Base-by-base conservation (phyloP, 2,888 invertebrate genomes). In the Pantelozetes paolii region DNA sequence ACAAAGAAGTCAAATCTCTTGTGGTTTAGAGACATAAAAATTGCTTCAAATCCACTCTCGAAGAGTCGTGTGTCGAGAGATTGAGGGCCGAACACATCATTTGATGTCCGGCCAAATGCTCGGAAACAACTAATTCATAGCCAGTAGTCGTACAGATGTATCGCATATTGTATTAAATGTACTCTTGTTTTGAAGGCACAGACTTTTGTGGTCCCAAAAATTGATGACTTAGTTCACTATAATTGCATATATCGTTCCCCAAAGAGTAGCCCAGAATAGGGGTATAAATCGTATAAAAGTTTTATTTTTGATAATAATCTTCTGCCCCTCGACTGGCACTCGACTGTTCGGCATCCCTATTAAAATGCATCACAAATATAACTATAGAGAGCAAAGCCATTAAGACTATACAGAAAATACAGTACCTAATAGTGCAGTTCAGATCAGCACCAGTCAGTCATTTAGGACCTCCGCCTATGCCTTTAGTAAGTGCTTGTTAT, bases 21-120 rank as follows among this genome's bases (percentile, higher is more conserved):
- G 62, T 64, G 62, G 62, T 64, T 64, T 64, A 57, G 28, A 57
- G 57, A 57, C 28, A 30, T 57, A 57, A 57, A 57, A 57, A 57
- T 57, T 57, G 57, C 28, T 57, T 26, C 28, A 28, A 57, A 57
- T 57, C 30, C 0, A 2, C 57, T 57, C 57, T 18, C 28, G 2
- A 28, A 57, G 54, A 9, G 54, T 54, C 54, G 54, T 54, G 57
- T 5, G 28, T 28, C 28, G 57, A 45, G 11, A 6, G 45, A 45
- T 9, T 45, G 15, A 45, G 45, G 6, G 45, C 11, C 2, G 11
- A 45, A 45, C 36, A 45, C 45, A 45, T 45, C 45, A 36, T 36
- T 5, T 36, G 15, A 45, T 45, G 45, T 45, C 18, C 11, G 45
- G 45, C 45, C 45, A 45, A 45, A 6, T 45, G 45, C 15, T 45